Evolutionary conservation across 2,888 invertebrate species (phyloP).

Genomic region (Globia sparganii): DNA sequence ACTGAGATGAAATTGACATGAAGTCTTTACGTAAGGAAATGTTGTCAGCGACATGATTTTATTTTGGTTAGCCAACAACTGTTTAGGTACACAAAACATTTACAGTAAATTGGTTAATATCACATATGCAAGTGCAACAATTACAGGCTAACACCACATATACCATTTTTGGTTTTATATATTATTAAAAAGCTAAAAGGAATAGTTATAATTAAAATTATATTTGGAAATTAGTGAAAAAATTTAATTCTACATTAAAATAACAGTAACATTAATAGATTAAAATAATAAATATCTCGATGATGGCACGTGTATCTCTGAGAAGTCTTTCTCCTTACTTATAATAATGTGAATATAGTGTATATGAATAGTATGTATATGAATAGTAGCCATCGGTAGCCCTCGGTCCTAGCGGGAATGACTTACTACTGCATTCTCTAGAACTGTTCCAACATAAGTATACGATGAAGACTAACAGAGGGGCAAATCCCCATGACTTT

Average conservation of each 20-base stretch:
- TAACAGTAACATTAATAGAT: background rate
- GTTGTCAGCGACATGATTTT: background rate
- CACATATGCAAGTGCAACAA: too few relatives aligned
- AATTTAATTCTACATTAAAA: background rate
- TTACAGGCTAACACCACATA: too few relatives aligned
- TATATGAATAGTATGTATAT: background rate
- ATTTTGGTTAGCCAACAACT: background rate
- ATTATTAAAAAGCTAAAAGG: too few relatives aligned
- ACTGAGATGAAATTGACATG: slow-evolving; percentile 29
- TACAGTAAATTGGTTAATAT: too few relatives aligned
- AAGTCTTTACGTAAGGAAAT: slow-evolving; percentile 42
- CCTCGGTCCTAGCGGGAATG: too few relatives aligned
- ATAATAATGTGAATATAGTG: background rate
- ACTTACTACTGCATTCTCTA: background rate
- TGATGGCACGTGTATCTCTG: background rate
- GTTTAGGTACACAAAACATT: too few relatives aligned
- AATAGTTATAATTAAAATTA: too few relatives aligned
- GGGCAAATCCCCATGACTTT: background rate
- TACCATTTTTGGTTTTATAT: too few relatives aligned
- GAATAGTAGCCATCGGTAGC: too few relatives aligned
- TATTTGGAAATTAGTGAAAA: too few relatives aligned
- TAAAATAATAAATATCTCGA: background rate
- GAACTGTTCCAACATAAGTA: background rate
- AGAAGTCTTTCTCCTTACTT: slow-evolving; percentile 2
- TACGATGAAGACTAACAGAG: background rate